Conservation (phyloP, 1,140 invertebrate species). For the honey bee (Apis mellifera) region Amel_HAv3.1 CM009938.2:5583501-5584000, state of each 20-base stretch:
- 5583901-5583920: too few species aligned
- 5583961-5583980: too few species aligned
- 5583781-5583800: neutral
- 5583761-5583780: neutral
- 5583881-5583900: too few species aligned
- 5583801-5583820: neutral
- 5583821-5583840: neutral
- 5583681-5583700: conserved; percentile 17
- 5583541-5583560: conserved; percentile 50
- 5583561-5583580: conserved; percentile 71
- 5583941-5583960: too few species aligned
- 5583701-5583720: neutral
- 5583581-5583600: conserved; percentile 51
- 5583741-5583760: neutral
- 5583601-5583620: conserved; percentile 49
- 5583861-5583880: too few species aligned
- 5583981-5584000: too few species aligned
- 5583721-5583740: neutral
- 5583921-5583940: too few species aligned
- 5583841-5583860: too few species aligned
- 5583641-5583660: neutral
- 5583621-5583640: neutral
- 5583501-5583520: conserved; percentile 74
- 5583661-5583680: conserved; percentile 40
- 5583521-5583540: conserved; percentile 53